These are phyloP conservation scores for Nasonovia ribisnigri DNA, from an alignment of 2,888 invertebrate species.

Conservation along the genomic window DNA sequence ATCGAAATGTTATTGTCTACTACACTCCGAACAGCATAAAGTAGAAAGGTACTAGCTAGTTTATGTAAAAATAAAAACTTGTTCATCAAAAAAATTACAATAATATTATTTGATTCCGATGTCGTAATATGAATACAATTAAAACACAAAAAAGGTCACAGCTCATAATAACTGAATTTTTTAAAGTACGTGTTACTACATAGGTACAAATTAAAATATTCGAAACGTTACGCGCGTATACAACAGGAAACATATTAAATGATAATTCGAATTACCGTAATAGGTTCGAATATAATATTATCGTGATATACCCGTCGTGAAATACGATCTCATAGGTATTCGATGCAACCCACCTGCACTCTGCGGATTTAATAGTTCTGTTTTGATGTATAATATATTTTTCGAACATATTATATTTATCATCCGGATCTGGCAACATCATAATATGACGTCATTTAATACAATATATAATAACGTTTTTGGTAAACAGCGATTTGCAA, in stretches of 20 bases:
- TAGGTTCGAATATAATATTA: not conserved
- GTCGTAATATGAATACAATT: not conserved
- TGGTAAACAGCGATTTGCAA: not conserved
- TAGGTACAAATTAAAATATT: not conserved
- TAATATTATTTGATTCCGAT: not conserved
- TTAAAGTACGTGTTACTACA: not conserved
- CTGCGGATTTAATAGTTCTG: not conserved
- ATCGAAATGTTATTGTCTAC: not conserved
- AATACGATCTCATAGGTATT: not conserved
- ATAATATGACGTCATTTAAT: conserved; percentile 43
- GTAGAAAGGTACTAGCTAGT: not conserved
- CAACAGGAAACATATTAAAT: not conserved
- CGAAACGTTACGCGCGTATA: not conserved
- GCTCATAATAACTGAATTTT: not conserved
- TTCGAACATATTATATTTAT: not conserved
- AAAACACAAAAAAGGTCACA: not conserved
- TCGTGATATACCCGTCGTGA: not conserved
- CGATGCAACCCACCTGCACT: not conserved
- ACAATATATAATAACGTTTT: not conserved
- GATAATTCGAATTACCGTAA: not conserved
- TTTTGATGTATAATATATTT: not conserved
- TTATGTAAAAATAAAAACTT: not conserved
- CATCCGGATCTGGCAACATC: not conserved
- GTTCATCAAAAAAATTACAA: not conserved
- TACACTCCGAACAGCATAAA: not conserved